Percentiles rank a stretch among this genome's conserved stretches.
Evolutionary conservation across 2,888 invertebrate genomes (phyloP).

Genomic region (Bursaphelenchus okinawaensis): DNA sequence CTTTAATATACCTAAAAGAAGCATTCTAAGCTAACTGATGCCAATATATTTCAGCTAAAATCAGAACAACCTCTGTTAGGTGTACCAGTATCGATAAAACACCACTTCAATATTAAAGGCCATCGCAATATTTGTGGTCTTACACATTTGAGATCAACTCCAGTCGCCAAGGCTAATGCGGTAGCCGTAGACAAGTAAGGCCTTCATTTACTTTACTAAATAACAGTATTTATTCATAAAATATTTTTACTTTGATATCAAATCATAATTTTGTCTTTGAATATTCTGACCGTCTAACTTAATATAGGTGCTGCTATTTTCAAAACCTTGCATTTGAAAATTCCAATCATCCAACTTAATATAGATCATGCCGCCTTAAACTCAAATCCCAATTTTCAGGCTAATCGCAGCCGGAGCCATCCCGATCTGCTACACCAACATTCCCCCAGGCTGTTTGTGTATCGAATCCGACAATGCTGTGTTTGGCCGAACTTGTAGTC

Average conservation of each 20-base stretch:
- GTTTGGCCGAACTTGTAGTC: slow-evolving; percentile 74
- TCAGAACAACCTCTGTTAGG: slow-evolving; percentile 24
- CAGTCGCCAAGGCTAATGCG: slow-evolving; percentile 15
- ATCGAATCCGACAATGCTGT: slow-evolving; percentile 73
- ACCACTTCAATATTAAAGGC: slow-evolving; percentile 16
- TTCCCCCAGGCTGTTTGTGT: slow-evolving; percentile 70
- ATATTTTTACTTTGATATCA: too few relatives aligned
- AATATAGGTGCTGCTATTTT: too few relatives aligned
- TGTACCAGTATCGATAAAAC: slow-evolving; percentile 27
- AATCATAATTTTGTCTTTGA: too few relatives aligned
- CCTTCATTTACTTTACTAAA: background rate
- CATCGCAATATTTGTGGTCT: slow-evolving; percentile 15
- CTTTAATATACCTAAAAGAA: too few relatives aligned
- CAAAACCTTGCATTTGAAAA: too few relatives aligned
- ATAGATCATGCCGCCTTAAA: too few relatives aligned
- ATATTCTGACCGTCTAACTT: slow-evolving; percentile 11
- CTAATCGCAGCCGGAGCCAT: slow-evolving; percentile 33
- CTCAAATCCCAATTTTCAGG: too few relatives aligned
- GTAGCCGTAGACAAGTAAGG: background rate
- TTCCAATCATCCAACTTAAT: too few relatives aligned
- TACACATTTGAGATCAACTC: background rate
- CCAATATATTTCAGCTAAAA: slow-evolving; percentile 14
- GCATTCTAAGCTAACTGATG: too few relatives aligned
- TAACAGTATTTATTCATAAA: too few relatives aligned
- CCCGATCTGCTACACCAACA: slow-evolving; percentile 74